Evolutionary conservation across 2,113 vertebrate genomes (phyloP), one percentile per base, ranked within the genome.

Genomic region (Strix aluco): DNA sequence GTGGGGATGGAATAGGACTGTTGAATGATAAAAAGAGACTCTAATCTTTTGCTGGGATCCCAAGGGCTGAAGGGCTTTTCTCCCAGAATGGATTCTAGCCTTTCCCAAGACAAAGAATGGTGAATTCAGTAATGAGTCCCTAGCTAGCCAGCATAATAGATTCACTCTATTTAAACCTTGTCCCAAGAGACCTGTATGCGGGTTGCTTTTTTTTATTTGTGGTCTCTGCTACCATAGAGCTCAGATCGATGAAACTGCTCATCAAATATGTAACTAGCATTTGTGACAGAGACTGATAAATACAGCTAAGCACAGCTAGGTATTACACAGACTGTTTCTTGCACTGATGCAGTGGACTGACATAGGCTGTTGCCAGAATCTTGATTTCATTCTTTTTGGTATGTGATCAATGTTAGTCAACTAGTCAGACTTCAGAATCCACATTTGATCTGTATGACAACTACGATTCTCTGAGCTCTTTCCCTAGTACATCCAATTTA

Each of bases 71-170:
- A 88, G 67, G 75, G 62, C 46, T 92, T 93, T 95, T 83, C 69
- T 95, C 6, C 5, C 16, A 9, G n/a, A 80, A 79, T 44, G 51
- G 40, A 90, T 88, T 92, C 86, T 58, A 73, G 65, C 75, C 55
- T 96, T 92, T 74, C 63, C 80, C 65, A 86, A 96, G 77, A 92
- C 77, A 86, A 95, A 92, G 72, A 81, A 10, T 36, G 32, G 82
- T 7, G 40, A 63, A 88, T 88, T 95, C 65, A 32, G 75, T 89
- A 86, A 92, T 86, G 86, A 96, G 88, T 88, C 88, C 90, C 90
- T 36, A 71, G 94, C 78, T 69, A 72, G 70, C 47, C 87, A 77
- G 69, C 11, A 27, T 90, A 88, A 93, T 90, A 93, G 80, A 84
- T 91, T 88, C 1, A 0, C 49, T 88, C 67, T 32, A 30, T 74